phyloP scores from a whole-genome alignment of 92 coral and sea anemone species.

The Blastomussa wellsi region DNA sequence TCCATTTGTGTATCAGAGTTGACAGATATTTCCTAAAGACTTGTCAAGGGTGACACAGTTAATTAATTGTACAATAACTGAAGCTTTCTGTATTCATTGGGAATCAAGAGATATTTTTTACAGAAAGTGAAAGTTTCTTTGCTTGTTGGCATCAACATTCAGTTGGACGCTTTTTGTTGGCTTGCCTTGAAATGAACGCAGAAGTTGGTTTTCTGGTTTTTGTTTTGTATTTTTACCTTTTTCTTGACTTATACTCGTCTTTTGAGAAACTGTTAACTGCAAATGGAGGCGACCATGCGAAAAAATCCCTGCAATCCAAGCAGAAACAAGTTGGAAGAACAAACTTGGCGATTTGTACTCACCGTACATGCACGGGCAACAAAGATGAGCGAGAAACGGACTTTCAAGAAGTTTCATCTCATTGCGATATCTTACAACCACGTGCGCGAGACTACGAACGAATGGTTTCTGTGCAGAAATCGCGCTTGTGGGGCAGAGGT shows the following conservation, averaged over 20 bases:
- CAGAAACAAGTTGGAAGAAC: neutral
- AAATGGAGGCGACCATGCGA: neutral
- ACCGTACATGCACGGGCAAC: neutral
- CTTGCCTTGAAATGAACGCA: constrained; percentile 15
- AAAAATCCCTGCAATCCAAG: neutral
- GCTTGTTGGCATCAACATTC: neutral
- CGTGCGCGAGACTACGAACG: neutral
- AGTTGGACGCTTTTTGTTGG: constrained; percentile 4
- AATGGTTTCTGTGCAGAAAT: neutral
- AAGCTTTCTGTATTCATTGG: neutral
- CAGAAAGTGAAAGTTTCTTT: neutral
- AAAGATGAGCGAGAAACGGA: neutral
- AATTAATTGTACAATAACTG: neutral
- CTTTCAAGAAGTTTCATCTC: neutral
- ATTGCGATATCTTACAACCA: neutral
- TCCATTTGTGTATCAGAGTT: neutral
- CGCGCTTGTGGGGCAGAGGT: constrained; percentile 27
- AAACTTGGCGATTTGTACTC: neutral
- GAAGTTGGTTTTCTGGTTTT: constrained; percentile 18
- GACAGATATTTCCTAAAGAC: neutral
- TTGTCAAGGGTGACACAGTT: neutral
- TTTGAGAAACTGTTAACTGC: neutral
- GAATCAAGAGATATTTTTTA: neutral
- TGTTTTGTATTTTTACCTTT: constrained; percentile 10
- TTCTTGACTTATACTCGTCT: constrained; percentile 24